phyloP scores from a whole-genome alignment of 2,113 vertebrate species.

The Columbina picui region DNA sequence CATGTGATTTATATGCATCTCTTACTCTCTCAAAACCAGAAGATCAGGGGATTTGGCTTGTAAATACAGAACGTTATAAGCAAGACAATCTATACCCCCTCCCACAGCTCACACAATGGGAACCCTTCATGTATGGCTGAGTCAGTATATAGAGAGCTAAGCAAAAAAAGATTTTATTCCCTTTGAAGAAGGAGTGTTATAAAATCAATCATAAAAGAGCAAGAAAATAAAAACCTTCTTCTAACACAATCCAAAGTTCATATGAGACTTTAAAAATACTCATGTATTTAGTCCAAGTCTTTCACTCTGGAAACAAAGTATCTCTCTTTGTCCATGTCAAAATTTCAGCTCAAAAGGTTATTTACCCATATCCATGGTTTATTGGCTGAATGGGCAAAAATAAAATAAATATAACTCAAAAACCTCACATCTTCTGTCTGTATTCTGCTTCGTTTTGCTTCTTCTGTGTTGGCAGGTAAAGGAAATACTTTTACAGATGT shows the following conservation, averaged over 20 bases:
- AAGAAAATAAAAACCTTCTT: background rate
- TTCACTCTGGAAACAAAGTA: background rate
- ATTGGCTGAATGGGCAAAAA: background rate
- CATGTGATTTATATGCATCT: background rate
- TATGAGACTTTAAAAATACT: background rate
- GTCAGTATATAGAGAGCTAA: background rate
- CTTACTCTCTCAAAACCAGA: background rate
- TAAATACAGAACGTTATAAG: background rate
- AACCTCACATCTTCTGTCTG: background rate
- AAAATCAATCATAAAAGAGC: background rate
- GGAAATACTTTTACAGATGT: conserved; percentile 23
- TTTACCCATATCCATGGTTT: background rate
- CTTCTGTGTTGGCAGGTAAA: background rate
- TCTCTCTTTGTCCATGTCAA: background rate
- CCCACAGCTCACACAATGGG: background rate
- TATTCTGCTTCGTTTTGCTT: background rate
- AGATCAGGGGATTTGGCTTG: background rate
- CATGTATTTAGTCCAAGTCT: background rate
- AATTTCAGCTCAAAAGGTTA: background rate
- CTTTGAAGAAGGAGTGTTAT: background rate
- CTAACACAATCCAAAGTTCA: background rate
- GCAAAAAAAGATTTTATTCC: background rate
- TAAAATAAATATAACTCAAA: background rate
- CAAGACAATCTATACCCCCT: background rate
- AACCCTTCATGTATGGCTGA: background rate